Evolutionary conservation across 2,113 vertebrate genomes (phyloP).

Genomic region (Mormoops blainvillei): DNA sequence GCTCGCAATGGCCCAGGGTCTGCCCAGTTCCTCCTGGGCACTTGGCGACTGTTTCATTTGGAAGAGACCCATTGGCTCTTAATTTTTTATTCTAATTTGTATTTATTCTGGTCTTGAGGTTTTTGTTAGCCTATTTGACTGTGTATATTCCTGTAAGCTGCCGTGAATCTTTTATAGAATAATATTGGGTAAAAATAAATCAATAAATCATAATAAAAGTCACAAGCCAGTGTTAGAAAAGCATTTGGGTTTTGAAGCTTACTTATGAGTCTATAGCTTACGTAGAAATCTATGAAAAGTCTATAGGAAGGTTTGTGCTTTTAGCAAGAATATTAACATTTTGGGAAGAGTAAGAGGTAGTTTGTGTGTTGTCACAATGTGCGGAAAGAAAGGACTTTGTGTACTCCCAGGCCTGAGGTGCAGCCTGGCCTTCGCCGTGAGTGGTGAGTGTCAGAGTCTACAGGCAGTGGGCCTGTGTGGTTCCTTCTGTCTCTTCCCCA

Average conservation of each 20-base stretch:
- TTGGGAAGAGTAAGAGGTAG: background rate
- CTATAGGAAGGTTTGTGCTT: background rate
- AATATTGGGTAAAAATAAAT: background rate
- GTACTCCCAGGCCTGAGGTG: background rate
- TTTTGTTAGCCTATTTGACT: background rate
- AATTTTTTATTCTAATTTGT: background rate
- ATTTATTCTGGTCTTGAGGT: background rate
- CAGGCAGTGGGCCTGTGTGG: background rate
- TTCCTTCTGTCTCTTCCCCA: background rate
- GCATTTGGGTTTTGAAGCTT: background rate
- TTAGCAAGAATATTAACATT: background rate
- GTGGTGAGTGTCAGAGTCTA: background rate
- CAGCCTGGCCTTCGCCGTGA: accelerated
- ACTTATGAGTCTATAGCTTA: background rate
- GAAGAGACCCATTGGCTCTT: background rate
- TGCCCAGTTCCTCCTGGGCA: background rate
- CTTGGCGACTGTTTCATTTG: background rate
- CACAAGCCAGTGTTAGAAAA: background rate
- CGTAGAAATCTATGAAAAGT: background rate
- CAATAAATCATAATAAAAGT: background rate
- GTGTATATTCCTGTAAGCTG: background rate
- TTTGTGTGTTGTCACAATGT: background rate
- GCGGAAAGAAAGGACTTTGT: background rate
- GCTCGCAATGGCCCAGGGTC: background rate
- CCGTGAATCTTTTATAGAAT: background rate